Percentiles rank a stretch among this genome's conserved stretches.
Evolutionary conservation across 2,888 invertebrate genomes (phyloP).

Genomic region (Cyaniris semiargus): DNA sequence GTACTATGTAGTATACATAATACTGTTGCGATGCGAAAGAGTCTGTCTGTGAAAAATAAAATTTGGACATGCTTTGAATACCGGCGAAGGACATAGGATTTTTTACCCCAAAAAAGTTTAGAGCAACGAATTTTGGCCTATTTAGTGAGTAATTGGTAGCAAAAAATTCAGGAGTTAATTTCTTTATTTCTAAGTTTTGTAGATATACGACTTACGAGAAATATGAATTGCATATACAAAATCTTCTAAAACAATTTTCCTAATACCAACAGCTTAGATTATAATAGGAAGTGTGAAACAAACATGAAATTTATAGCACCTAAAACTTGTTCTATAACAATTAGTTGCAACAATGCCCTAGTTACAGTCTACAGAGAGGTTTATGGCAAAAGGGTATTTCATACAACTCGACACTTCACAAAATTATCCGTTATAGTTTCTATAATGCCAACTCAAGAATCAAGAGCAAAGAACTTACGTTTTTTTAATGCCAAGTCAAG

Average conservation of each 20-base stretch:
- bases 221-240: not conserved
- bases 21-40: too few relatives aligned
- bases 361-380: not conserved
- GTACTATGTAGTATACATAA: too few relatives aligned
- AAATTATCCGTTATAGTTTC: conserved; percentile 16
- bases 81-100: too few relatives aligned
- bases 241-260: not conserved
- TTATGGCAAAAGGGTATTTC: conserved; percentile 13
- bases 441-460: not conserved
- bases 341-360: conserved; percentile 37
- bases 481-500: not conserved
- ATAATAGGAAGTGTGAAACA: not conserved
- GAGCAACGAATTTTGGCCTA: too few relatives aligned
- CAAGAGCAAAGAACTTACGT: not conserved
- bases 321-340: conserved; percentile 37
- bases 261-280: not conserved
- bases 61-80: too few relatives aligned
- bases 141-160: too few relatives aligned
- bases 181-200: too few relatives aligned
- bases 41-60: too few relatives aligned
- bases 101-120: too few relatives aligned
- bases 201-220: too few relatives aligned
- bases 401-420: not conserved
- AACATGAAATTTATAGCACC: conserved; percentile 12
- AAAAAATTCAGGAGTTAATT: too few relatives aligned